Base-by-base conservation (phyloP, 2,113 vertebrate genomes). In the Pelusios castaneus region DNA sequence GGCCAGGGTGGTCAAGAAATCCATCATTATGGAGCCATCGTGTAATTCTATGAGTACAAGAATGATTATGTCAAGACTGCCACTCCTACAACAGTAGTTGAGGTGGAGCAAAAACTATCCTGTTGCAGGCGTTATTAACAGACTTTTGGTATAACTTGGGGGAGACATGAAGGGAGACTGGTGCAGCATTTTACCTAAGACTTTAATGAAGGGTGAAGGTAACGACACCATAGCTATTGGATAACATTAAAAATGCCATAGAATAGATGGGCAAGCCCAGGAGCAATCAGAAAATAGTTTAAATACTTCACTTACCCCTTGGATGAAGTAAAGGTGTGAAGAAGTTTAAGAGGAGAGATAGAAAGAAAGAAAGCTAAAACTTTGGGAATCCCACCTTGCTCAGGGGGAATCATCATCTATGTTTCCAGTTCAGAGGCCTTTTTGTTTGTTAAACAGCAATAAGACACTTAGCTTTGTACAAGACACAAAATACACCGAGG, bases 401-500 rank as follows among this genome's bases (percentile, higher is more conserved):
- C 13, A 45, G 19, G 70, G 22, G 9, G 13, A 5, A 5, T 54
- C n/a, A 0, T 10, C 27, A 76, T 27, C 16, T 3, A 1, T 5
- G 0, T 14, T 22, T 83, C 31, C 2, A 0, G 4, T 60, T 52
- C 29, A 1, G 73, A 3, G 0, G 5, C 43, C 0, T 78, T 1
- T 27, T 79, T 19, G 4, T 45, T 1, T 51, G 63, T 67, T 70
- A 70, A 52, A 2, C 45, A 8, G 77, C 60, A 10, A 43, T 1
- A 0, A 79, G 84, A 78, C 19, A 52, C 78, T 89, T 2, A 1
- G 79, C 3, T 21, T 54, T 29, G 29, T 58, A 3, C 22, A 24
- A 31, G 60, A 38, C 55, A 2, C 8, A 0, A 5, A 85, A 84
- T 2, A 1, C 1, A 45, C 38, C 0, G 1, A 1, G 4, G 13